phyloP scores from a whole-genome alignment of 2,113 vertebrate species.

The Piliocolobus tephrosceles region DNA sequence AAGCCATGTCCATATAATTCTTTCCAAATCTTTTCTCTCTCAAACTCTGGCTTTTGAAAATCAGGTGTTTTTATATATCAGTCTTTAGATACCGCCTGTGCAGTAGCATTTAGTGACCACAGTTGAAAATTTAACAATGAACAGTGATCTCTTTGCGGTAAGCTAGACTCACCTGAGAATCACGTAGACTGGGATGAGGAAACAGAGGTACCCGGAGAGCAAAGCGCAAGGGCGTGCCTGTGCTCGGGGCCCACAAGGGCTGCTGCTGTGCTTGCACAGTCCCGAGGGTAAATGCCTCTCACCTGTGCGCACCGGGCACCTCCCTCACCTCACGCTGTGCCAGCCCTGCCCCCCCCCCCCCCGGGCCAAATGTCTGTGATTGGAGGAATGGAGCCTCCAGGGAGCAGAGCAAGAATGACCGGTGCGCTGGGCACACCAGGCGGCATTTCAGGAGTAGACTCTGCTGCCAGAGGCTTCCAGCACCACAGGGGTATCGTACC shows the following conservation, averaged over 20 bases:
- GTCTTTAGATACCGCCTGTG: background rate
- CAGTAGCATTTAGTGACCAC: no score
- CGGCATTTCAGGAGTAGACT: background rate
- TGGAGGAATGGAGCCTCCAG: background rate
- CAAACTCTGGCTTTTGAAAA: background rate
- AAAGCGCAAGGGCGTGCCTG: fast-evolving
- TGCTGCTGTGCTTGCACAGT: fast-evolving
- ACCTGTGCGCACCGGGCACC: fast-evolving
- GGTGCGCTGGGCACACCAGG: fast-evolving
- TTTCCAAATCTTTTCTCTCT: background rate
- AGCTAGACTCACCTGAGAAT: background rate
- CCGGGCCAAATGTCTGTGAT: fast-evolving
- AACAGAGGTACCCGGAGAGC: background rate
- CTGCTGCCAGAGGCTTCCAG: background rate
- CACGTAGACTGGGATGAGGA: fast-evolving
- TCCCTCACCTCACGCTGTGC: fast-evolving
- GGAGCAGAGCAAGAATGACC: fast-evolving
- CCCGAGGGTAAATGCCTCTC: background rate
- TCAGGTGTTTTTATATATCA: no score
- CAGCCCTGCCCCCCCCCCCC: no score
- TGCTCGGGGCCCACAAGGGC: fast-evolving
- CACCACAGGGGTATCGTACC: no score
- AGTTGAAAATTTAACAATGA: background rate
- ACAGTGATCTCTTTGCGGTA: background rate
- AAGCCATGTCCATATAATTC: background rate